Base-by-base conservation (phyloP, 2,113 vertebrate genomes). In the Suncus etruscus region DNA sequence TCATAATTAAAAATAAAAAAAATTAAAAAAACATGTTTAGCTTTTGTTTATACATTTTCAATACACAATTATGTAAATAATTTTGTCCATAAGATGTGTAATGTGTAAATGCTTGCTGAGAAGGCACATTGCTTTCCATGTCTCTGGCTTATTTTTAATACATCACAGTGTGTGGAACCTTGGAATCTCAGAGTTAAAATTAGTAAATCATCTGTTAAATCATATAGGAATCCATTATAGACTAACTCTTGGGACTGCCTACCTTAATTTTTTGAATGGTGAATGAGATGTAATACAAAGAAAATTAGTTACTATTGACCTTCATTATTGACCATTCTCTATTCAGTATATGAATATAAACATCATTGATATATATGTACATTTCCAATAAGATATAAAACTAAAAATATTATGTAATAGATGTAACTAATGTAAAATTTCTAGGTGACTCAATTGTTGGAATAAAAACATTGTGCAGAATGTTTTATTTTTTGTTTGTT, bases 141-240 rank as follows among this genome's bases (percentile, higher is more conserved):
- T 77, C 47, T 29, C 48, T 25, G 8, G 25, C 11, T 63, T 47
- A 4, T 58, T 6, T 11, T 1, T 0, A 24, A 0, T 4, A 1
- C 25, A 10, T 29, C 4, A n/a, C 18, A 39, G 29, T 27, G 2
- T 0, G 12, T 12, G 22, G 29, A 77, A 66, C 5, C 10, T 77
- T 63, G 11, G 48, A 73, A 27, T 29, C 18, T n/a, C 6, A 61
- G 47, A 16, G 10, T 14, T 8, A n/a, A 6, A 63, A 20, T 72
- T n/a, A 32, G 15, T 29, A 25, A 2, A 6, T 47, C 12, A 8
- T 29, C 20, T 31, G 22, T 39, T 51, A 22, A 8, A 18, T 15
- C 29, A n/a, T 39, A 66, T 24, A 70, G 86, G 25, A 91, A 25
- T 11, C 2, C 32, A 25, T 9, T 3, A 32, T 50, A 9, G 22